Evolutionary conservation across 2,797 vertebrate species (phyloP).

Genomic region (Acanthiza pusilla): DNA sequence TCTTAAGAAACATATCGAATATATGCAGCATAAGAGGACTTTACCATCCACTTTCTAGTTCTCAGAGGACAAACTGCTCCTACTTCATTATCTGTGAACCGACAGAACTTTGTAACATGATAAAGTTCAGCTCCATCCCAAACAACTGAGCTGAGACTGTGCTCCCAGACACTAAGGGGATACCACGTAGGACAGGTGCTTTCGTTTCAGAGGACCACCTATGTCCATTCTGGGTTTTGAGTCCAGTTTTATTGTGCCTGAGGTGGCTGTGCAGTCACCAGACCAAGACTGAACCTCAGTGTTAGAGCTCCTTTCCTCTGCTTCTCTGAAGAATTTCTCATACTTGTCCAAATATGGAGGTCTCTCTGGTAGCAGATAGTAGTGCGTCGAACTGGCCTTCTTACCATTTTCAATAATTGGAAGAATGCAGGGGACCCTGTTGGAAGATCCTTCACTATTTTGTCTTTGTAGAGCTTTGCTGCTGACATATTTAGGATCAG

Average conservation of each 20-base stretch:
- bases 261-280: conserved; percentile 25
- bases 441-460: conserved; percentile 88
- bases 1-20: background rate
- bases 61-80: background rate
- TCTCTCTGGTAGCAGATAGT: conserved; percentile 89
- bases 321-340: conserved; percentile 84
- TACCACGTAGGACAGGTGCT: conserved; percentile 82
- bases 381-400: conserved; percentile 92
- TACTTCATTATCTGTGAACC: background rate
- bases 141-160: background rate
- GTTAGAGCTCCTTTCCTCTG: conserved; percentile 62
- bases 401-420: conserved; percentile 91
- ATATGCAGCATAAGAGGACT: conserved; percentile 35
- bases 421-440: conserved; percentile 83
- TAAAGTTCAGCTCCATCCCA: background rate
- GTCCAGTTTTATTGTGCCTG: conserved; percentile 56
- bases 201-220: conserved; percentile 75
- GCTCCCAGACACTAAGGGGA: conserved; percentile 63
- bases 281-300: conserved; percentile 52
- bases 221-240: conserved; percentile 46
- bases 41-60: background rate
- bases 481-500: conserved; percentile 93
- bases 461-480: conserved; percentile 88
- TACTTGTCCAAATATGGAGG: conserved; percentile 84
- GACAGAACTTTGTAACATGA: background rate